Evolutionary conservation across 2,113 vertebrate species (phyloP), one percentile per base, ranked within the genome.

Genomic region (Oreocharis arfaki): DNA sequence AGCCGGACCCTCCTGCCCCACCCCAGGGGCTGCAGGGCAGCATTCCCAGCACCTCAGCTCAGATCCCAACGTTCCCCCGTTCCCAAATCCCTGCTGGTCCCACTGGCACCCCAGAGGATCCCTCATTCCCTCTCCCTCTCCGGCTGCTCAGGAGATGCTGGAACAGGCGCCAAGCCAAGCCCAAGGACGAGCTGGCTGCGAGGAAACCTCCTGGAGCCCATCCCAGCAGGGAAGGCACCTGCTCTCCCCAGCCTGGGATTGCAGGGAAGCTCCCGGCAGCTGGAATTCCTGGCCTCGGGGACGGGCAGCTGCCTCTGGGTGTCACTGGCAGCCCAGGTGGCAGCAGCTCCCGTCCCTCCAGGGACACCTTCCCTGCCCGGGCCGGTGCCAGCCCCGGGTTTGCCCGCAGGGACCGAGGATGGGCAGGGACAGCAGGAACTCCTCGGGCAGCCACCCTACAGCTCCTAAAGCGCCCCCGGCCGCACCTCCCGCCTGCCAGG

Each of bases 141-240:
- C 78, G 33, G 1, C 1, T 50, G 50, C 71, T 19, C 53, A 47
- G 80, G 49, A 69, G 32, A 6, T 7, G 37, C 60, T 59, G 49
- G 78, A 35, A 16, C 23, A 15, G 0, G 0, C 2, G 6, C 39
- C 17, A 35, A 17, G 5, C 5, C 26, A 9, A 53, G 26, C 3
- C 27, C 41, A 2, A 0, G 26, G 41, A 47, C 4, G 22, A 68
- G 57, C 32, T 27, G 57, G n/a, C 12, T 11, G 4, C 1, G 18
- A 55, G 39, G 57, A 9, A 44, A 68, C 13, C 41, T 30, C 33
- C 28, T 3, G 6, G 30, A 52, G n/a, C 59, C 57, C 35, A 16
- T 0, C 1, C 28, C 46, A 18, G 3, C 10, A 41, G 52, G 21
- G 21, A 13, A 20, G 10, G 21, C 27, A 53, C 3, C 32, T 5